Evolutionary conservation across 2,113 vertebrate species (phyloP), one percentile per base, ranked within the genome.

Genomic region (Megaceryle torquata): DNA sequence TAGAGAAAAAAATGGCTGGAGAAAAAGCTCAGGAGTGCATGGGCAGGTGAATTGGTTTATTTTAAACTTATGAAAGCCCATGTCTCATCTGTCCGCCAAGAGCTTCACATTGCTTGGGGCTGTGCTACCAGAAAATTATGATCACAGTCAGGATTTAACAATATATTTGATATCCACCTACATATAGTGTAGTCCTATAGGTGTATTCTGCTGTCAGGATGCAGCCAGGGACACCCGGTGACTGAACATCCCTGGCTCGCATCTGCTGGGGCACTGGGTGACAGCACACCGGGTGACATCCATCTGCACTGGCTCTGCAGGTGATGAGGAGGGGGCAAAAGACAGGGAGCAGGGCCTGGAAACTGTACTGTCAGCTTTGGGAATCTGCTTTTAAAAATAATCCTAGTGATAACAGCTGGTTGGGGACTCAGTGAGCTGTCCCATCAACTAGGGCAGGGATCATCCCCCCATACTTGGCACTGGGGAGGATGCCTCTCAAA

Each of bases 291-390:
- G 2, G 53, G 53, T 56, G 53, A 56, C 53, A 56, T 17, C 60
- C 53, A 56, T 20, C 60, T 0, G 0, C 19, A 18, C 35, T 8
- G 3, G 59, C 14, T 26, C 8, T 11, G 59, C 10, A 13, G 56
- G 46, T 43, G 29, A 65, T 0, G 4, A 54, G 9, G 46, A 18
- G 19, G 17, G 12, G 43, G 44, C 41, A 60, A 64, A 70, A 48
- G 10, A 35, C 70, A 37, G 56, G 60, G 67, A 61, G 41, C 28
- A 26, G 33, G 8, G 26, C 50, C 87, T 75, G 71, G 19, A 37
- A 74, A 43, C 12, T 1, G 2, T 9, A 5, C 35, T 5, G 6
- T 24, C 54, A 37, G 12, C 44, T 63, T 61, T 8, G 11, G 48
- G 41, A 79, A 39, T 17, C 3, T 3, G 41, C 63, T 43, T 75